These are phyloP conservation scores for Drosophila elegans DNA, from an alignment of 1,140 invertebrate species.

Conservation along the genomic window DNA sequence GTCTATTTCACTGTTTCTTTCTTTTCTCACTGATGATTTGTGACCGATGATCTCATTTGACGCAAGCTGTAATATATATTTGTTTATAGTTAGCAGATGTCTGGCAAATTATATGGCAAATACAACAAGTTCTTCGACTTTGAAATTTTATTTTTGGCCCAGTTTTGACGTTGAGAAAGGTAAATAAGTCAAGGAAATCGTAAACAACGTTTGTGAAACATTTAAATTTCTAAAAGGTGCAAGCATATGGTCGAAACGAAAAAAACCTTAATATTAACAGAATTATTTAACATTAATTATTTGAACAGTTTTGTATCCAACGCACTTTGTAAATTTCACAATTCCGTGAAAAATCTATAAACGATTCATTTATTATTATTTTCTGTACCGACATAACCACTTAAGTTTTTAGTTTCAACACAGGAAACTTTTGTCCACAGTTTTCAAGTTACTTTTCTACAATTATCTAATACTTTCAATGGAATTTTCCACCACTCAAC, in stretches of 20 bases:
- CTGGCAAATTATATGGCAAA: conserved; percentile 41
- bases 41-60: conserved; percentile 69
- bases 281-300: too few relatives aligned
- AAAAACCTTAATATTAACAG: too few relatives aligned
- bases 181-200: conserved; percentile 74
- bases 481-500: conserved; percentile 17
- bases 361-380: too few relatives aligned
- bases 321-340: too few relatives aligned
- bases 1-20: conserved; percentile 32
- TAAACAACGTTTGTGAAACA: conserved; percentile 45
- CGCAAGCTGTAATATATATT: conserved; percentile 51
- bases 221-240: conserved; percentile 15
- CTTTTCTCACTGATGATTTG: conserved; percentile 38
- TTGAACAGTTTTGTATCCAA: too few relatives aligned
- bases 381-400: too few relatives aligned
- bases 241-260: neutral
- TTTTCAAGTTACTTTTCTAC: neutral
- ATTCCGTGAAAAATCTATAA: neutral
- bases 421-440: too few relatives aligned
- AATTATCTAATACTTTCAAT: neutral
- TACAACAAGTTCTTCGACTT: conserved; percentile 30
- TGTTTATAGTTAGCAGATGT: conserved; percentile 72
- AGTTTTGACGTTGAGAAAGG: conserved; percentile 37
- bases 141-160: conserved; percentile 34
- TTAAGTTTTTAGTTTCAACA: too few relatives aligned